Base-by-base conservation (phyloP, 2,113 vertebrate species). In the Glareola pratincola region DNA sequence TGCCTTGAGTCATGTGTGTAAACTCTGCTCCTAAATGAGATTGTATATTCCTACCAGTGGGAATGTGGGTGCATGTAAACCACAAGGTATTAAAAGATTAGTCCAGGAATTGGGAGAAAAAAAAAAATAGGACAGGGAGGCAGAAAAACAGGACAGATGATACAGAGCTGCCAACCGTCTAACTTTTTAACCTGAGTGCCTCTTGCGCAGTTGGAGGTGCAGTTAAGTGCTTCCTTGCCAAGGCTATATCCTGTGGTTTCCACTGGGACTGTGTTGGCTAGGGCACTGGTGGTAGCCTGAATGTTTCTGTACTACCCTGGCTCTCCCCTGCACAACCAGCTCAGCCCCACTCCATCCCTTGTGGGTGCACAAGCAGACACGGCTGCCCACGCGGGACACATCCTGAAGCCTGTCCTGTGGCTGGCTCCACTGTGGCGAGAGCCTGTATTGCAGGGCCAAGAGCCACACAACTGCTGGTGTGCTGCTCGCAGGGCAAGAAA, bases 331-430 rank as follows among this genome's bases (percentile, higher is more conserved):
- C 63, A 22, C 19, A 43, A 29, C 34, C 18, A 4, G 8, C 68
- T 81, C 47, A 87, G 62, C 22, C 24, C 16, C 29, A 9, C 17
- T 57, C 43, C 43, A n/a, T 21, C 76, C 67, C 36, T 57, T 0
- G 0, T 1, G 39, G n/a, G 50, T 45, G 34, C 43, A 43, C 14
- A 27, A 5, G 9, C 53, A 78, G 84, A 37, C 30, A 57, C 0
- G 0, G 22, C 26, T 78, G 39, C 62, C 14, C 48, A 29, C 27
- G 29, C 11, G 37, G 45, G 36, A 66, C 51, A 14, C 23, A 29
- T 12, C 37, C 53, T 32, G 57, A 34, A 79, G 45, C 14, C 66
- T 43, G 64, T 17, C 39, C 74, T 56, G 36, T 0, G 0, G 10
- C 76, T 73, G 54, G 22, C 59, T 76, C 39, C 19, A 11, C 30